Percentiles rank a stretch among this genome's conserved stretches.
These are phyloP conservation scores for Agriopis leucophaearia DNA, from an alignment of 2,888 invertebrate genomes.

Conservation along the genomic window DNA sequence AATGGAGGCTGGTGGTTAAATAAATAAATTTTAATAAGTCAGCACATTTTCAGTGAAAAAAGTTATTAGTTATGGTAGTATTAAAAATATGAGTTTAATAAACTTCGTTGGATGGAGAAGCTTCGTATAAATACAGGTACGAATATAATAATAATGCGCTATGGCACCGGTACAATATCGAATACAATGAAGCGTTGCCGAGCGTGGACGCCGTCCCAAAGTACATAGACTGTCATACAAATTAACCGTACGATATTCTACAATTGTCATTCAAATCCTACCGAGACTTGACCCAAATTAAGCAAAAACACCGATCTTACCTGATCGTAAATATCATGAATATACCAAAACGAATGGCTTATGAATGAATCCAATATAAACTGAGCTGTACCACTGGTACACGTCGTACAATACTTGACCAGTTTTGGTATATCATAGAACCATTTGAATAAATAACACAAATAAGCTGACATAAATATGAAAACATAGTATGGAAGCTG, in stretches of 20 bases:
- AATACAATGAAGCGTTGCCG: conserved; percentile 74
- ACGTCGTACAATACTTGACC: conserved; percentile 35
- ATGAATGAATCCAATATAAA: conserved; percentile 1
- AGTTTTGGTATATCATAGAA: conserved; percentile 71
- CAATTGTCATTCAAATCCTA: conserved; percentile 56
- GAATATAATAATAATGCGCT: conserved; percentile 64
- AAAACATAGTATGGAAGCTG: conserved; percentile 52
- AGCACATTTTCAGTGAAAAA: conserved; percentile 37
- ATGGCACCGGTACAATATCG: conserved; percentile 77
- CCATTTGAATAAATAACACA: conserved; percentile 60
- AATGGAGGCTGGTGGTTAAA: conserved; percentile 21
- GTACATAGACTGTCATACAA: conserved; percentile 59
- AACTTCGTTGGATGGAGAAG: conserved; percentile 69
- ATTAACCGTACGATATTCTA: conserved; percentile 60
- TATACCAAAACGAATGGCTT: conserved; percentile 63
- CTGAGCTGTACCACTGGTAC: conserved; percentile 21
- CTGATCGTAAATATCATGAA: conserved; percentile 61
- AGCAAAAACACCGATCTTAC: conserved; percentile 82
- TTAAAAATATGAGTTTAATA: conserved; percentile 34
- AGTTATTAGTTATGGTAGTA: conserved; percentile 36
- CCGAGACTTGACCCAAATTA: conserved; percentile 68
- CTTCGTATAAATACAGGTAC: conserved; percentile 60
- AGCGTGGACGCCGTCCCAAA: conserved; percentile 60
- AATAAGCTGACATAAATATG: conserved; percentile 79
- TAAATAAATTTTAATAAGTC: conserved; percentile 33